Evolutionary conservation across 2,113 vertebrate genomes (phyloP), one percentile per base, ranked within the genome.

Genomic region (Megaceryle maxima): DNA sequence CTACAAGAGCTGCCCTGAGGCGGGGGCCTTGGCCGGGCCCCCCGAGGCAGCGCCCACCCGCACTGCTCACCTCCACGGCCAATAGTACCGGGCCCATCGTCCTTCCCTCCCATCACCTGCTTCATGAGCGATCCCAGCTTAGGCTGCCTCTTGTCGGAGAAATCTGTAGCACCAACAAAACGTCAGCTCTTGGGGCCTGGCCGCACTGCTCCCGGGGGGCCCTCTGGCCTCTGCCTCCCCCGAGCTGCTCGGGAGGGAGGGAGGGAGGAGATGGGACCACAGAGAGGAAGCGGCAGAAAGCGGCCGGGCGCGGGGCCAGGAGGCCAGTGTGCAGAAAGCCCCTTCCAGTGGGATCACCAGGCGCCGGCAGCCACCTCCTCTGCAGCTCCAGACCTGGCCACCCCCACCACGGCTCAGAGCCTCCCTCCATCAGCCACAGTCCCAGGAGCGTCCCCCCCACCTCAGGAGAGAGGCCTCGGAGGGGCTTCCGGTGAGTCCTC

Each of bases 81-180:
- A 97, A 98, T 97, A 50, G 98, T 98, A 55, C 97, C 95, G 31
- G 98, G 97, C 69, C 98, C 90, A 44, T 99, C 99, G 83, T 99
- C 98, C 97, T 98, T 99, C 96, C 97, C 95, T 67, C 99, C 99
- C 98, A 99, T 98, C 97, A 99, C 99, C 97, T 99, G 99, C 97
- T 99, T 99, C 98, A 99, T 99, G 95, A 99, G 98, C 57, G 98
- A 98, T 88, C 98, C 98, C 87, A 99, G 98, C 98, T 98, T 99
- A 39, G 98, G 98, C 96, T 99, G 99, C 57, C 99, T 96, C 97
- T 98, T 99, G 96, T 99, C 99, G 51, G 98, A 98, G 26, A 98
- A 98, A 97, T 99, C 99, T 99, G 98, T 39, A 90, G 97, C 97
- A 96, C 87, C 97, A 95, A 97, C 93, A 97, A 56, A 97, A 97